A percentile compares a stretch with the other conserved stretches of the same genome.
Evolutionary conservation across 2,113 vertebrate species (phyloP).

Genomic region (Solea senegalensis): DNA sequence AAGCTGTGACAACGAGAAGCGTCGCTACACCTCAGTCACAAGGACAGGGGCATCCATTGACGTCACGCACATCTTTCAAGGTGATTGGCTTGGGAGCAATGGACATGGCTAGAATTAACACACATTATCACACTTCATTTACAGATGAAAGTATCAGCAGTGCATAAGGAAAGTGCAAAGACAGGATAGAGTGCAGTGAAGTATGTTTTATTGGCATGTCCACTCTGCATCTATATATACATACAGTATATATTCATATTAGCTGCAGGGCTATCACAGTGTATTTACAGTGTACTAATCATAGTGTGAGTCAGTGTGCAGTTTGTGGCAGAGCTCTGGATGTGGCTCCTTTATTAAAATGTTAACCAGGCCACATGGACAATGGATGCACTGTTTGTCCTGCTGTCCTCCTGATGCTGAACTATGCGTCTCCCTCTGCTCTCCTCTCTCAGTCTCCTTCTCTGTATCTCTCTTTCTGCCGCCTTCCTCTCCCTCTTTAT

Average conservation of each 20-base stretch:
- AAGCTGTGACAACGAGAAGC: too few species aligned
- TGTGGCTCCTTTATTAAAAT: constrained; percentile 75
- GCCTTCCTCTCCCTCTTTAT: constrained; percentile 46
- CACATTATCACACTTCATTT: too few species aligned
- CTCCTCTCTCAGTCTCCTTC: constrained; percentile 13
- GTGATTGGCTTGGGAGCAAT: too few species aligned
- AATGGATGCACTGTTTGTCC: constrained; percentile 73
- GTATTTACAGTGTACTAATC: constrained; percentile 68
- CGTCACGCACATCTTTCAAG: too few species aligned
- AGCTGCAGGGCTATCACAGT: constrained; percentile 44
- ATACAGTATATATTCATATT: constrained; percentile 36
- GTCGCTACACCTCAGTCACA: too few species aligned
- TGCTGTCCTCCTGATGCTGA: constrained; percentile 56
- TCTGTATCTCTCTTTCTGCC: constrained; percentile 21
- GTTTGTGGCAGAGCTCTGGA: constrained; percentile 57
- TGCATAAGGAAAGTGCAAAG: too few species aligned
- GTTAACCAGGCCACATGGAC: constrained; percentile 73
- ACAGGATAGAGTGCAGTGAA: too few species aligned
- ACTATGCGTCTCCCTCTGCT: constrained; percentile 51
- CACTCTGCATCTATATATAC: constrained; percentile 16
- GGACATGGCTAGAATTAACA: too few species aligned
- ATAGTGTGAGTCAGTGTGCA: constrained; percentile 65
- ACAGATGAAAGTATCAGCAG: too few species aligned
- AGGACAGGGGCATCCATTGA: too few species aligned
- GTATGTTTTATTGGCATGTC: constrained; percentile 34